Evolutionary conservation across 1,140 invertebrate genomes (phyloP).

Genomic region (Caenorhabditis remanei): DNA sequence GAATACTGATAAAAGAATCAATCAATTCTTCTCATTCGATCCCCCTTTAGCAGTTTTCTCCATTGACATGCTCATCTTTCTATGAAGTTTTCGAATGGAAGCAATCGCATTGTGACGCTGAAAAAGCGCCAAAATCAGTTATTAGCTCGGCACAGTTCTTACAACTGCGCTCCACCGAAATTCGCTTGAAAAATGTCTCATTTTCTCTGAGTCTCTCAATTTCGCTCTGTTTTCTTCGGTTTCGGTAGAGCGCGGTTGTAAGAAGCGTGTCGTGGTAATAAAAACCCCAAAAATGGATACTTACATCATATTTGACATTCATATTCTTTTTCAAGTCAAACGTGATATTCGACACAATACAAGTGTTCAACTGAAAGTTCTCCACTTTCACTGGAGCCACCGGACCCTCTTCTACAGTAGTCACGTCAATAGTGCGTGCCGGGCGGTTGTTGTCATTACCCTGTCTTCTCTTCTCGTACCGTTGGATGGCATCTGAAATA

Average conservation of each 20-base stretch:
- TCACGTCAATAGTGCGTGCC: background rate
- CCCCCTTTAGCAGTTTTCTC: background rate
- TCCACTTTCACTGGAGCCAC: background rate
- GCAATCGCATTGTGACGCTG: background rate
- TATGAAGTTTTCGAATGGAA: constrained; percentile 6
- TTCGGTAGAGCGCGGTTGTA: too few species aligned
- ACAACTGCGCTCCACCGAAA: too few species aligned
- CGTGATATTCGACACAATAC: background rate
- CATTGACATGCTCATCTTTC: background rate
- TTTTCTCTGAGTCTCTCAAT: too few species aligned
- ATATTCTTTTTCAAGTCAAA: background rate
- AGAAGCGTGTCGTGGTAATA: too few species aligned
- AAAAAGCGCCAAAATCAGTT: background rate
- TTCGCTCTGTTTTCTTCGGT: too few species aligned
- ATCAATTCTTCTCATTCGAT: background rate
- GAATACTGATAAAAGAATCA: too few species aligned
- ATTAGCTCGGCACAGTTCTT: too few species aligned
- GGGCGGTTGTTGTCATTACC: background rate
- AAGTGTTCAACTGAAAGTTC: background rate
- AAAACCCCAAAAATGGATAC: background rate
- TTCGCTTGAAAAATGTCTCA: too few species aligned
- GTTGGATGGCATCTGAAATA: background rate
- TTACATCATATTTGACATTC: background rate
- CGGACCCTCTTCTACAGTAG: background rate
- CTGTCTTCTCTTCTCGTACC: background rate